phyloP scores from a whole-genome alignment of 35 echinoderm and acorn worm genomes.

The Strongylocentrotus purpuratus region DNA sequence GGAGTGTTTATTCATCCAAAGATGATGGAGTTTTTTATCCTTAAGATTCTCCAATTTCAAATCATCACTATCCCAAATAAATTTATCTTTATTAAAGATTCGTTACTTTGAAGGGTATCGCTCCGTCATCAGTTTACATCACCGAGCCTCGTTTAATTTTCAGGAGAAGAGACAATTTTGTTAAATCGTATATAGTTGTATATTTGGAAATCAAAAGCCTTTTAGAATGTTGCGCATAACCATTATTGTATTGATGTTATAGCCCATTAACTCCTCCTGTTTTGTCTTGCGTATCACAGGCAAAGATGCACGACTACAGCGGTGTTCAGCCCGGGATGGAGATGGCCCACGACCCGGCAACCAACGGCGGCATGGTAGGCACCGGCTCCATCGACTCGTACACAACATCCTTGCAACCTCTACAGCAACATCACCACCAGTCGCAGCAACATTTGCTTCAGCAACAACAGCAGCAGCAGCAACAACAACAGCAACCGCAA shows the following conservation, averaged over 20 bases:
- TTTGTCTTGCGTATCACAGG: background rate
- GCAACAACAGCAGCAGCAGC: conserved; percentile 37
- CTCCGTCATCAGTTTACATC: too few relatives aligned
- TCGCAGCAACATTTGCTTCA: conserved; percentile 30
- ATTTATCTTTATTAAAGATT: too few relatives aligned
- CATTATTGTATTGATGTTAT: background rate
- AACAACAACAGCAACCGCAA: background rate
- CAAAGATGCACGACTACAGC: conserved; percentile 40
- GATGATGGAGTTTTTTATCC: too few relatives aligned
- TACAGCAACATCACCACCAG: conserved; percentile 10
- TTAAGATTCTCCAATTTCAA: too few relatives aligned
- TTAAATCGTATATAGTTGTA: too few relatives aligned
- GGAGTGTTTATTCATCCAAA: too few relatives aligned
- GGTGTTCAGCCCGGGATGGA: background rate
- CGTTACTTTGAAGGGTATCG: too few relatives aligned
- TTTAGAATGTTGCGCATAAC: background rate
- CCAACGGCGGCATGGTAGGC: conserved; percentile 28
- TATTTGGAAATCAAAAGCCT: too few relatives aligned
- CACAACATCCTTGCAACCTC: background rate
- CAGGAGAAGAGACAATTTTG: too few relatives aligned
- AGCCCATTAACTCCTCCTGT: background rate
- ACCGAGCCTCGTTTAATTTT: too few relatives aligned
- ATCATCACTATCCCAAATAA: too few relatives aligned
- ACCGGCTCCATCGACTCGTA: background rate
- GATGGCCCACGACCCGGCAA: conserved; percentile 6